Base-by-base conservation (phyloP, 2,113 vertebrate species). In the Candoia aspera region DNA sequence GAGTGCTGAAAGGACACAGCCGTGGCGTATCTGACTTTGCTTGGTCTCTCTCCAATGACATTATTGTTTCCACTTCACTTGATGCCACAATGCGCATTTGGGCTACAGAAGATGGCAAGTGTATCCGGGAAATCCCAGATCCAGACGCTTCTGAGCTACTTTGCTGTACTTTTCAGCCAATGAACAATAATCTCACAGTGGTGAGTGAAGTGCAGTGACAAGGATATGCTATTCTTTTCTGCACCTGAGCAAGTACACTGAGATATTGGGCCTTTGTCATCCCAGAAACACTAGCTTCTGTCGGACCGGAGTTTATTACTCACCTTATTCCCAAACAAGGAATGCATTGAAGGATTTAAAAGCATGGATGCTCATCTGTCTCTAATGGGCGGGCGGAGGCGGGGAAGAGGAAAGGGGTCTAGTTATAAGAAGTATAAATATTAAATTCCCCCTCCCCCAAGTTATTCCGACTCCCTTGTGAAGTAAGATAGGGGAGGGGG, bases 171-270 rank as follows among this genome's bases (percentile, higher is more conserved):
- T 99, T 99, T 96, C 99, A 99, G 96, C 99, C 99, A 0, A 98
- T 99, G 97, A 99, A 99, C 94, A 99, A 99, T 96, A 99, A 99
- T 96, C 98, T 99, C 29, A 99, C 99, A 0, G 99, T 99, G 98
- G 99, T 99, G 93, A 97, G 98, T 97, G 42, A 19, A 21, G 12
- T 8, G 2, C 91, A 58, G 15, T 17, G 3, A 29, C 53, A 33
- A 9, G 23, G n/a, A 62, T 17, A 26, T 26, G 37, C 37, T 95
- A 90, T 88, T 86, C 86, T 4, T 26, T 60, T 33, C 1, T 6
- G 10, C 79, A 33, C 60, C n/a, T 46, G 11, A 57, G n/a, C 54
- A 8, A 6, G 21, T n/a, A 15, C 83, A 33, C 24, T 73, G 26
- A 87, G 15, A 79, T 13, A 59, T 58, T 24, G 26, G 86, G 3